Evolutionary conservation across 1,140 invertebrate species (phyloP), one percentile per base, ranked within the genome.

Genomic region (Centruroides vittatus): DNA sequence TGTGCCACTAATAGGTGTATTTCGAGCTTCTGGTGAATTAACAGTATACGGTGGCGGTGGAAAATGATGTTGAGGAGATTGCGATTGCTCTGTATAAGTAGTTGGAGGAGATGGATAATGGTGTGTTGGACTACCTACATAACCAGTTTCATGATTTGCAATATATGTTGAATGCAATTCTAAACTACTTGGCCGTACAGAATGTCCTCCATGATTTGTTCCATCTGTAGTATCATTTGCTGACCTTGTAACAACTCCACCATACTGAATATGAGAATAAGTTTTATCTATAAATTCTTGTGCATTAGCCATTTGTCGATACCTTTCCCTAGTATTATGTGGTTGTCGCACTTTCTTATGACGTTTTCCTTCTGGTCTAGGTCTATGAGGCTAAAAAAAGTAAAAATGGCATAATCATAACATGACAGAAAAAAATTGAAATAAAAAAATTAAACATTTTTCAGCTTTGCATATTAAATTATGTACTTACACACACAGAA

Each of bases 291-390:
- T 60, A 49, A 68, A 66, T 58, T 69, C 69, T 35, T 65, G 57
- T 3, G 65, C 55, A 23, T 90, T 80, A 3, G 85, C 89, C 49
- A 86, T 80, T 69, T 89, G 86, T 69, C 85, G 78, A 71, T 91
- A 88, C 63, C 86, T 78, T 71, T 93, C 89, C 64, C 87, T 79
- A 1, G 89, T 93, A 65, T 89, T 92, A 69, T 88, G 85, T 36
- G 88, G 88, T 63, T 87, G 84, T 47, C 89, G 79, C 6, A 91
- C 86, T 70, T 88, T 88, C 73, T 88, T 88, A 69, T 86, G 84
- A 36, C 64, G 47, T 77, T 78, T 67, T 52, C 65, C 58, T 59
- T 60, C 60, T 64, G 65, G 60, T 23, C 59, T 57, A 34, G 66
- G 63, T 56, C 60, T 47, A 46, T 66, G 57, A n/a, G 55, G 66